Base-by-base conservation (phyloP, 2,888 invertebrate species). In the Ashinkailepas kermadecensis region DNA sequence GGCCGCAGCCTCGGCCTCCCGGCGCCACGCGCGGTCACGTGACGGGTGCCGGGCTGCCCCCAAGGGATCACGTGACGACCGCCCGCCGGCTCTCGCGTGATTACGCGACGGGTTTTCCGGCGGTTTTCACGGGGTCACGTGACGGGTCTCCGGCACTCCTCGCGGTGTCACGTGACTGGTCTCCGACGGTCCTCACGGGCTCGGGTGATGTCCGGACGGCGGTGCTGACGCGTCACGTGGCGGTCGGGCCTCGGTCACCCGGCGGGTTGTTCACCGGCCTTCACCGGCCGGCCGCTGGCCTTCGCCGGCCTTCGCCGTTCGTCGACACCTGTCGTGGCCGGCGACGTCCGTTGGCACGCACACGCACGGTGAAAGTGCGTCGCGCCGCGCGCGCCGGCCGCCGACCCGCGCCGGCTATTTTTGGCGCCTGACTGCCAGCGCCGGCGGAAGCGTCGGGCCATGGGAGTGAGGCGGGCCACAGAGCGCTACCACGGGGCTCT, bases 341-440 rank as follows among this genome's bases (percentile, higher is more conserved):
- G 4, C 21, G 18, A 39, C 39, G 39, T 39, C 2, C 39, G 39
- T 39, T 39, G 1, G 10, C 56, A 54, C 74, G 74, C 74, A 70
- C 70, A 70, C 74, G 74, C 74, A 54, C 21, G 54, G 74, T 74
- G 74, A 74, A 56, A 74, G 74, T 56, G 74, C 39, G 39, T 54
- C 15, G 39, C 15, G 70, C 21, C 56, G 56, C 74, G 39, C 4
- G 54, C 21, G 54, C 15, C 74, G 74, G 74, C 54, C 74, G 56
- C 74, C 21, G 74, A 74, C 74, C 74, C 74, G 74, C 39, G 74
- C 21, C 21, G 56, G 74, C 74, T 74, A 74, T 74, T 74, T 74
- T 21, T 21, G 74, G 74, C 74, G n/a, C 11, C 74, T 54, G 39
- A 56, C 21, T 74, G 23, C 39, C 13, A 39, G 70, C 70, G 15